Conservation (phyloP, 2,888 invertebrate genomes). For the Elmis aenea region DNA sequence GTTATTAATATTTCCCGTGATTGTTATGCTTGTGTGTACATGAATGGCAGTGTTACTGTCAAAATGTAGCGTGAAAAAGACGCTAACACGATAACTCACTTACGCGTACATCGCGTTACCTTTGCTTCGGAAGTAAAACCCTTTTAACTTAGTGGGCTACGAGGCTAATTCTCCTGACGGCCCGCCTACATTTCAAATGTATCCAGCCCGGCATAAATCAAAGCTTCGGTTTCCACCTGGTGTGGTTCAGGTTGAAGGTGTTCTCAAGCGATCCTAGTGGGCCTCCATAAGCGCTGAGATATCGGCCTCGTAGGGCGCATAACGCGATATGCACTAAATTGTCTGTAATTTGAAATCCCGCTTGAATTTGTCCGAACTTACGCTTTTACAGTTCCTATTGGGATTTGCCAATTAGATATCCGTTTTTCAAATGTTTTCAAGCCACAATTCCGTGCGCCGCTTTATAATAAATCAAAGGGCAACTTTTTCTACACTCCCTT, state of each 20-base stretch:
- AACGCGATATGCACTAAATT: conserved; percentile 39
- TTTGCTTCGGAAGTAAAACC: not conserved
- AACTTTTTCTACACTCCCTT: no score
- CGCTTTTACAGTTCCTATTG: conserved; percentile 12
- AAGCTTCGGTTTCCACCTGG: conserved; percentile 22
- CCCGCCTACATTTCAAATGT: not conserved
- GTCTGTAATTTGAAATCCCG: conserved; percentile 36
- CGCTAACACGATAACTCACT: no score
- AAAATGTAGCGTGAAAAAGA: no score
- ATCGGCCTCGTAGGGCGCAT: conserved; percentile 39
- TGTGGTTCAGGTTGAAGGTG: conserved; percentile 29
- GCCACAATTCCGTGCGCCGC: no score
- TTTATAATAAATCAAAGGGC: no score
- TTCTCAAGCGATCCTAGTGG: conserved; percentile 30
- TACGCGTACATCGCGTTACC: no score
- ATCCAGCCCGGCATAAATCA: conserved; percentile 19
- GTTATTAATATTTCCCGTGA: no score
- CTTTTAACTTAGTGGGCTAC: not conserved
- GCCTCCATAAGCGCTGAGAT: conserved; percentile 35
- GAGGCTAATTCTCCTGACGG: not conserved
- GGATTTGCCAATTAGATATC: conserved; percentile 13
- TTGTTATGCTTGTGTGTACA: no score
- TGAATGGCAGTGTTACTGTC: no score
- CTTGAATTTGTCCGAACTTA: conserved; percentile 16
- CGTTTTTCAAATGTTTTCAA: no score